These are phyloP conservation scores for Simalia tracyae DNA, from an alignment of 2,797 vertebrate species.

Conservation along the genomic window DNA sequence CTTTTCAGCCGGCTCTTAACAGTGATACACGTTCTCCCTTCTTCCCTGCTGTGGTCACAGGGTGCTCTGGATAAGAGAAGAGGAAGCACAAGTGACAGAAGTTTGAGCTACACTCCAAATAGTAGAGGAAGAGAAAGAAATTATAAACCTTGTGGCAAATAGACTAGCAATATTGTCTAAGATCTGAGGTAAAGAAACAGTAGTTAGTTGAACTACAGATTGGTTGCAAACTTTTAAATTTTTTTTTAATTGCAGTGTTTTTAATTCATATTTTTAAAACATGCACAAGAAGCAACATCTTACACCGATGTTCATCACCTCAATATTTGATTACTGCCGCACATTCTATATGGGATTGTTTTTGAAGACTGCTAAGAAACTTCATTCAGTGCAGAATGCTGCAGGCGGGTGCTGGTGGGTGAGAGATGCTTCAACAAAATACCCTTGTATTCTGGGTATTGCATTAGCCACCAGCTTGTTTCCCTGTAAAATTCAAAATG, in stretches of 20 bases:
- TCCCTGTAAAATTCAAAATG: background rate
- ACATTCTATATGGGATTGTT: background rate
- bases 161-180: background rate
- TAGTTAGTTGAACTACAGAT: background rate
- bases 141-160: background rate
- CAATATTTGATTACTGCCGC: background rate
- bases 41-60: background rate
- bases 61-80: background rate
- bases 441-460: background rate
- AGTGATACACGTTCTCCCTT: background rate
- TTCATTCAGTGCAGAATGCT: background rate
- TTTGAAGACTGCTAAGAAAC: background rate
- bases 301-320: background rate
- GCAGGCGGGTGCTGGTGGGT: background rate
- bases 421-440: background rate
- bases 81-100: background rate
- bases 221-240: background rate
- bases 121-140: background rate
- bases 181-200: background rate
- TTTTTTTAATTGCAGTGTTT: background rate
- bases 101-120: background rate
- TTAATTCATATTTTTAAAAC: background rate
- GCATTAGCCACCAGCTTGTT: background rate
- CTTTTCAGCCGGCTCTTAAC: background rate
- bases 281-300: background rate